Evolutionary conservation across 2,888 invertebrate species (phyloP), one percentile per base, ranked within the genome.

Genomic region (Macrostomum cliftonense): DNA sequence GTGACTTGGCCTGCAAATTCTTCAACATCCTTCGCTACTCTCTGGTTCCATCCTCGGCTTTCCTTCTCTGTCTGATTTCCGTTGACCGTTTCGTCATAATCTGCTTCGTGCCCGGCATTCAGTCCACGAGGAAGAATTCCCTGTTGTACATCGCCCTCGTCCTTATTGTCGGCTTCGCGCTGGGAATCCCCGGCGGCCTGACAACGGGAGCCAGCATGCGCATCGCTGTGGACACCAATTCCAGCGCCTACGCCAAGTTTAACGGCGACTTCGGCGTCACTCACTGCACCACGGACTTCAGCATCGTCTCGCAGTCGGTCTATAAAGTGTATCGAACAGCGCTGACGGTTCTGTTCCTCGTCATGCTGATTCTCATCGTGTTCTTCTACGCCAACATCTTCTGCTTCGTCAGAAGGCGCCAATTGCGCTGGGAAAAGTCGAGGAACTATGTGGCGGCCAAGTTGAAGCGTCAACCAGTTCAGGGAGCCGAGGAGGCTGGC

Each of bases 41-140:
- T 14, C 51, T 56, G 13, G 57, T 62, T 16, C 58, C 59, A 1
- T 53, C 57, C 5, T 60, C 62, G 14, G 57, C 59, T 7, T 53
- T 59, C 28, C 28, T 28, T 4, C 28, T 28, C 28, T 28, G 28
- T 9, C 28, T 28, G 28, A 28, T 28, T 9, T 28, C 28, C 28
- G 9, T 28, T 28, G 28, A 28, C 9, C 28, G 28, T 7, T 28
- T 28, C 28, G 28, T 28, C 28, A 28, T 28, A 28, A 28, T 28
- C 28, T 28, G 28, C 28, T 28, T 28, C 9, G 28, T 28, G 28
- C 28, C 28, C 5, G 28, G 28, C 28, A 28, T 28, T 9, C 28
- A 28, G 28, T 28, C 28, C 28, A 55, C 52, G 14, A 17, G 17
- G 14, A 20, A 19, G 14, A 39, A 36, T 12, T 51, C 55, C 21